Percentiles rank a stretch among this genome's conserved stretches.
These are phyloP conservation scores for Eledona agricola DNA, from an alignment of 2,888 invertebrate species.

Conservation along the genomic window DNA sequence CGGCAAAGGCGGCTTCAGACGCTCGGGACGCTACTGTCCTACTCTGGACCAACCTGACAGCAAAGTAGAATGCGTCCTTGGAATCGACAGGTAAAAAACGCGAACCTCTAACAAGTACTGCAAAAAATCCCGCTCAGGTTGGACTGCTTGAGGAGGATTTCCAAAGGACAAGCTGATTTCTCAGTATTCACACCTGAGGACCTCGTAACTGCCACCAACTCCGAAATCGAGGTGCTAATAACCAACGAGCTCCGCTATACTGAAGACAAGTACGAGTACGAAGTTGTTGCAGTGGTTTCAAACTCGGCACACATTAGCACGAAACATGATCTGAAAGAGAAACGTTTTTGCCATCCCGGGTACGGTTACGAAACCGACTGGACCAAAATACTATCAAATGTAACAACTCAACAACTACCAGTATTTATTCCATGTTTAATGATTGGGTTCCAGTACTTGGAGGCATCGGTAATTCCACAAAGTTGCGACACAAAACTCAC, in stretches of 20 bases:
- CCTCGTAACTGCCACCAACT: conserved; percentile 77
- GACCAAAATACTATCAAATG: conserved; percentile 79
- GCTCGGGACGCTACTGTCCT: conserved; percentile 72
- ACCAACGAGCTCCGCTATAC: conserved; percentile 73
- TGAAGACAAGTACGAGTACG: conserved; percentile 68
- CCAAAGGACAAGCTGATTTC: conserved; percentile 82
- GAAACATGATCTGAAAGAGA: conserved; percentile 71
- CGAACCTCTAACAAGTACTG: background rate
- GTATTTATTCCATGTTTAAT: conserved; percentile 23
- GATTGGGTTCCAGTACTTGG: conserved; percentile 76
- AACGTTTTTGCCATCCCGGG: conserved; percentile 84
- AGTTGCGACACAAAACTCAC: conserved; percentile 75
- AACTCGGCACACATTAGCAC: conserved; percentile 69
- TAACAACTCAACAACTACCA: conserved; percentile 58
- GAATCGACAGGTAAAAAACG: conserved; percentile 70
- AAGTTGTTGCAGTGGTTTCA: conserved; percentile 73
- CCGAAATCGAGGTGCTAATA: conserved; percentile 72
- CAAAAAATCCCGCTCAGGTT: conserved; percentile 66
- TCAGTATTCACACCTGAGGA: conserved; percentile 87
- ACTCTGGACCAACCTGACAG: conserved; percentile 67
- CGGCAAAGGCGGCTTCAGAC: conserved; percentile 69
- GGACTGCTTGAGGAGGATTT: conserved; percentile 81
- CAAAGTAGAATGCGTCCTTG: conserved; percentile 75
- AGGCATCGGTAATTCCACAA: conserved; percentile 74
- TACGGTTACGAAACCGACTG: conserved; percentile 77